Conservation (phyloP, 2,888 invertebrate species). For the Lamellibrachia columna region DNA sequence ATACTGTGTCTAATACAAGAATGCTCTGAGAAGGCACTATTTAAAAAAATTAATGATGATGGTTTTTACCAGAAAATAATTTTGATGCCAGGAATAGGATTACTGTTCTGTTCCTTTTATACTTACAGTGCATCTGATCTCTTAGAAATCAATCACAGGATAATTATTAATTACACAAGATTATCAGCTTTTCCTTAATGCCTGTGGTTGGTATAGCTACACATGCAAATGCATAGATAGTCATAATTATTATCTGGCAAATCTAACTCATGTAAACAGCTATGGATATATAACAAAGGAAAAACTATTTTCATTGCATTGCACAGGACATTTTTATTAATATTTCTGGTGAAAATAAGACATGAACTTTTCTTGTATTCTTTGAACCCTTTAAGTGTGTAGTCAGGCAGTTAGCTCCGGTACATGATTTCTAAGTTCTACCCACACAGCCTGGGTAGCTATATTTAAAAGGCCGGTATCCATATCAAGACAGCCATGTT, state of each 20-base stretch:
- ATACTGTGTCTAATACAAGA: neutral
- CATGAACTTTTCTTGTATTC: too few relatives aligned
- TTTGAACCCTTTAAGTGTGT: too few relatives aligned
- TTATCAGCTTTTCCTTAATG: too few relatives aligned
- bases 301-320: too few relatives aligned
- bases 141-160: neutral
- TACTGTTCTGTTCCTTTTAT: neutral
- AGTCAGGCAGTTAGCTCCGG: too few relatives aligned
- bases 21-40: neutral
- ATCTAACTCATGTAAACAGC: too few relatives aligned
- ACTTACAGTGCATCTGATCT: neutral
- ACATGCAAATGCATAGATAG: too few relatives aligned
- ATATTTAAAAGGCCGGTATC: slow-evolving; percentile 16
- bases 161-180: neutral
- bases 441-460: neutral
- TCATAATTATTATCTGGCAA: too few relatives aligned
- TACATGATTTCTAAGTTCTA: neutral
- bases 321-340: too few relatives aligned
- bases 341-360: too few relatives aligned
- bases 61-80: neutral
- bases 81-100: neutral
- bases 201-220: too few relatives aligned
- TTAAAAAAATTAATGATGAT: neutral
- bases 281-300: too few relatives aligned
- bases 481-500: neutral